Conservation (phyloP, 2,113 vertebrate genomes). For the Trachemys scripta region DNA sequence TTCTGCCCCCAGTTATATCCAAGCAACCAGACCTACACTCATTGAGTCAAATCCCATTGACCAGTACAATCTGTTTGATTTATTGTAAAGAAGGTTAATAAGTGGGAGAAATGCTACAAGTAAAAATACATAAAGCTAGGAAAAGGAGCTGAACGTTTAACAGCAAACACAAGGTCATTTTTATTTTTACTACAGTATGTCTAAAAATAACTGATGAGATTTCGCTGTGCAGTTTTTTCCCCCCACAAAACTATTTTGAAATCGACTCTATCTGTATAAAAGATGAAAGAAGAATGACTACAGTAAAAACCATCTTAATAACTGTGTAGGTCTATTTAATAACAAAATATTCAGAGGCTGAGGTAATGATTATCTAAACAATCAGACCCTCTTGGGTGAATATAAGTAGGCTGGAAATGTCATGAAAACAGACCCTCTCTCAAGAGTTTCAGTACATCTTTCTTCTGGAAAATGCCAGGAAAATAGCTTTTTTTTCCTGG, state of each 20-base stretch:
- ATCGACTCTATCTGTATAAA: not conserved
- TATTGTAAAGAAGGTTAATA: not conserved
- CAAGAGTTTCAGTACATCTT: constrained; percentile 15
- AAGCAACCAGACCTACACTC: not conserved
- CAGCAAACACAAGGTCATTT: not conserved
- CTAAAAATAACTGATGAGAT: constrained; percentile 36
- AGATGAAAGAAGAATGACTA: not conserved
- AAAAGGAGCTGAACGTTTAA: not conserved
- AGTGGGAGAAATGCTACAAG: not conserved
- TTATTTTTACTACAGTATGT: not conserved
- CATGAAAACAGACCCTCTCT: not conserved
- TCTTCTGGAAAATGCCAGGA: constrained; percentile 31
- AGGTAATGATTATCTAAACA: constrained; percentile 12
- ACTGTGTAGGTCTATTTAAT: not conserved
- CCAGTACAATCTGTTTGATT: not conserved
- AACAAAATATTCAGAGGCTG: not conserved
- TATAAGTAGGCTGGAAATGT: not conserved
- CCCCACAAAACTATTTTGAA: constrained; percentile 27
- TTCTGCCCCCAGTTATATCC: not conserved
- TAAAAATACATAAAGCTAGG: not conserved
- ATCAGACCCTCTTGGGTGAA: not conserved
- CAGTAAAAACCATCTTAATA: not conserved
- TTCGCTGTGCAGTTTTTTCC: constrained; percentile 20
- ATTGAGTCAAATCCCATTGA: not conserved
- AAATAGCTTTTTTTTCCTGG: constrained; percentile 26